Base-by-base conservation (phyloP, 2,888 invertebrate species). In the Pocota personata region DNA sequence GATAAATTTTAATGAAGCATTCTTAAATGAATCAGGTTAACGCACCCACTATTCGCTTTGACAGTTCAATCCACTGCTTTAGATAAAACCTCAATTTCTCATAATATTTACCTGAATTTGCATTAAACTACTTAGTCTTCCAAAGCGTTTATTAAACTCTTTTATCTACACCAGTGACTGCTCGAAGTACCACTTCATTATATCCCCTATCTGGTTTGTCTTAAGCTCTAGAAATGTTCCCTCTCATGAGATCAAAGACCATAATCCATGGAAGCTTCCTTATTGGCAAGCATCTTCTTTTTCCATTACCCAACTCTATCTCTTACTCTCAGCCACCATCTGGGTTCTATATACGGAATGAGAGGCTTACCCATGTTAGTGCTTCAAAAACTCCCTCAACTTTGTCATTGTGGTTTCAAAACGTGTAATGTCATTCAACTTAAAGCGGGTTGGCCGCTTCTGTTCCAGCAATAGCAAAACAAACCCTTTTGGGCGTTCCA, bases 381-480 rank as follows among this genome's bases (percentile, higher is more conserved):
- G 8, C 66, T 48, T 62, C 21, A 57, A 21, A 64, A 30, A 57
- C 19, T 69, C 24, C 55, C 27, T 8, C 21, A 79, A 50, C 58
- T 60, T 72, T 66, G 50, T 66, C 40, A 77, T 24, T 67, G 58
- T 43, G 55, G 67, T 55, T 73, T 46, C 24, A 67, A 77, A 83
- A 82, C 50, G 60, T 58, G 67, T 60, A 58, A 37, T 78, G 82
- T 52, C 73, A 83, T 78, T 78, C 78, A 78, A 78, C 83, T 30
- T 55, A 19, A 52, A 72, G 40, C 3, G 16, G 60, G 52, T 62
- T 83, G 35, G 30, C 64, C 66, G 40, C 48, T 19, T 35, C 8
- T 14, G 7, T 50, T 62, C 27, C 52, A 69, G 24, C 64, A 62
- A 55, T 32, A 69, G 48, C 62, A 79, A 73, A 73, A 57, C 57